Evolutionary conservation across 2,113 vertebrate genomes (phyloP).

Genomic region (Triplophysa rosa): DNA sequence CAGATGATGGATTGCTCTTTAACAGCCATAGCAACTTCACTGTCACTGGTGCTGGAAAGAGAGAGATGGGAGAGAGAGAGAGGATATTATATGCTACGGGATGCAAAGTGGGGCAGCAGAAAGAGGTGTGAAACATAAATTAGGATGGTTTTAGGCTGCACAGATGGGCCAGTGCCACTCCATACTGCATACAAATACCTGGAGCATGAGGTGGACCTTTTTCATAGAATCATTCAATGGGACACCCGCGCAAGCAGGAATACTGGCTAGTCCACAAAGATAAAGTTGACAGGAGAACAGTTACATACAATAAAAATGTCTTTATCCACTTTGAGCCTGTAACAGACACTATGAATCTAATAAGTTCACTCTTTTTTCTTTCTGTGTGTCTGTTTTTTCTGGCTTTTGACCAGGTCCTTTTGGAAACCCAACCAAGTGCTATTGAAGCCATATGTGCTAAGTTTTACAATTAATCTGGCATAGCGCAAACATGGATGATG

Average conservation of each 20-base stretch:
- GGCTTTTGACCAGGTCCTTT: background rate
- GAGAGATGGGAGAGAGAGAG: conserved; percentile 19
- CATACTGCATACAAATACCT: conserved; percentile 62
- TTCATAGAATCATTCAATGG: conserved; percentile 20
- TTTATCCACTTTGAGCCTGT: too few relatives aligned
- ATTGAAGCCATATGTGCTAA: conserved; percentile 19
- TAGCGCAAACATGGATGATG: background rate
- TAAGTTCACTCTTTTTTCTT: background rate
- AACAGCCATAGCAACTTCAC: conserved; percentile 66
- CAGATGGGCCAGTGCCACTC: conserved; percentile 66
- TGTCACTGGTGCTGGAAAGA: conserved; percentile 57
- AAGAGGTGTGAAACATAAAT: conserved; percentile 68
- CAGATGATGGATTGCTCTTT: conserved; percentile 73
- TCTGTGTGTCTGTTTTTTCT: background rate
- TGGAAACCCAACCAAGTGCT: background rate
- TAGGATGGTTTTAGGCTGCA: conserved; percentile 58
- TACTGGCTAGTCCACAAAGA: background rate
- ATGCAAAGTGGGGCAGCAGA: conserved; percentile 39
- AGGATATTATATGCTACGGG: conserved; percentile 35
- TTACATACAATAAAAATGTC: too few relatives aligned
- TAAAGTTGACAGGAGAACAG: background rate
- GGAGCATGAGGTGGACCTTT: conserved; percentile 15
- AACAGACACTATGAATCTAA: background rate
- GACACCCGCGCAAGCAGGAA: background rate
- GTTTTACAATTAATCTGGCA: background rate